These are phyloP conservation scores for Eurypyga helias DNA, from an alignment of 2,113 vertebrate species.

Conservation along the genomic window DNA sequence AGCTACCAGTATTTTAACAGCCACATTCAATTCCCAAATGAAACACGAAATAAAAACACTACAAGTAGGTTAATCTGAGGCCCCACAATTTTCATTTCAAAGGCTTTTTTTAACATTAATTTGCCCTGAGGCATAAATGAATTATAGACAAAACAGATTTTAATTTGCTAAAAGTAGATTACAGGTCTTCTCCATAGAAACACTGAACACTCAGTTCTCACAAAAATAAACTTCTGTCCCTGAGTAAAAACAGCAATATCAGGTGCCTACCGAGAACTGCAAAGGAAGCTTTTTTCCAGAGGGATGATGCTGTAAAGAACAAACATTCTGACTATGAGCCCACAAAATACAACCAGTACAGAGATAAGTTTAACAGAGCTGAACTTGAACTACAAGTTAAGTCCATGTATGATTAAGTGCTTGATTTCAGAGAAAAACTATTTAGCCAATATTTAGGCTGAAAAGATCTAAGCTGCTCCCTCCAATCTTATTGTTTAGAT, in stretches of 20 bases:
- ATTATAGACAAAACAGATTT: slow-evolving; percentile 9
- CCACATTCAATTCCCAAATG: not conserved
- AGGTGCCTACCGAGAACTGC: not conserved
- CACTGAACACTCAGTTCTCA: not conserved
- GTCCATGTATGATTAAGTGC: not conserved
- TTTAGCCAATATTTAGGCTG: not conserved
- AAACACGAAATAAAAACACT: slow-evolving; percentile 46
- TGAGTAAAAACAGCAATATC: not conserved
- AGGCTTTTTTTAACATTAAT: slow-evolving; percentile 39
- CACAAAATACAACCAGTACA: not conserved
- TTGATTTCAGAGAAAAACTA: not conserved
- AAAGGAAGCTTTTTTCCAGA: not conserved
- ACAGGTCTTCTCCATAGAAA: not conserved
- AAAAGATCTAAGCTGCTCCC: not conserved
- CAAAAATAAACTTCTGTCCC: not conserved
- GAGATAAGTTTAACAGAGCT: not conserved
- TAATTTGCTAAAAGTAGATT: slow-evolving; percentile 52
- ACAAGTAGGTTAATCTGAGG: slow-evolving; percentile 55
- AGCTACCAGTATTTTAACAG: slow-evolving; percentile 5
- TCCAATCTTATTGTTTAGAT: not conserved
- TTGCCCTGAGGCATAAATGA: slow-evolving; percentile 42
- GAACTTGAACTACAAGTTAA: not conserved
- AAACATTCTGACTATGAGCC: not conserved
- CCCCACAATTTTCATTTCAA: slow-evolving; percentile 36
- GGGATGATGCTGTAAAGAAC: not conserved